Conservation (phyloP, 2,113 vertebrate genomes). For the Dromas ardeola region DNA sequence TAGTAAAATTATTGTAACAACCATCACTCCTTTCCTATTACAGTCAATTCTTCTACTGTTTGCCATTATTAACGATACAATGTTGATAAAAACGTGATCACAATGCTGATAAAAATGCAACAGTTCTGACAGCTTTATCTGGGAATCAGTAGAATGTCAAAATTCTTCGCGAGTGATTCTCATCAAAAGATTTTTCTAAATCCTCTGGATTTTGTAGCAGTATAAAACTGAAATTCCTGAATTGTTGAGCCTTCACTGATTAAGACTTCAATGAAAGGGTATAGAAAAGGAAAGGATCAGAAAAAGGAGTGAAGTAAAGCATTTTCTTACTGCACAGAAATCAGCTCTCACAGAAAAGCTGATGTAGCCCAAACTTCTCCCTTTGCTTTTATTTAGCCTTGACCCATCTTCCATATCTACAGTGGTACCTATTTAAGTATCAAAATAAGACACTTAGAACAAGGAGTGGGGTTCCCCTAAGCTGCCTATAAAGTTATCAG, state of each 20-base stretch:
- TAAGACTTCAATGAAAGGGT: neutral
- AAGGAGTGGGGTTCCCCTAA: neutral
- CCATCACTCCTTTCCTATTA: neutral
- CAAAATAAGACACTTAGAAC: neutral
- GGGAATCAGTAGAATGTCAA: neutral
- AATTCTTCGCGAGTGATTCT: neutral
- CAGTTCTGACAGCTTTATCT: neutral
- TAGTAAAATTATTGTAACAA: neutral
- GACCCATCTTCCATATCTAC: neutral
- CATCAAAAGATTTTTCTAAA: neutral
- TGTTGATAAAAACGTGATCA: neutral
- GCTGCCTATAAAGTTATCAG: neutral
- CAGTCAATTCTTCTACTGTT: neutral
- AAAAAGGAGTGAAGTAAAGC: neutral
- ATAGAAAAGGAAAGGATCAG: neutral
- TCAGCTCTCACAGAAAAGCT: neutral
- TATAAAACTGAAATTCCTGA: neutral
- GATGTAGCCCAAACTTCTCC: neutral
- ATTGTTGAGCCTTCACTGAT: neutral
- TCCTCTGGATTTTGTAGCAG: neutral
- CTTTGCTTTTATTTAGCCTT: neutral
- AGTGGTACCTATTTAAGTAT: neutral
- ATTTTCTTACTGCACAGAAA: neutral
- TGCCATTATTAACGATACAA: neutral
- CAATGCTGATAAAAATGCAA: neutral